A percentile compares a stretch with the other conserved stretches of the same genome.
Evolutionary conservation across 2,797 vertebrate species (phyloP).

Genomic region (Intellagama lesueurii): DNA sequence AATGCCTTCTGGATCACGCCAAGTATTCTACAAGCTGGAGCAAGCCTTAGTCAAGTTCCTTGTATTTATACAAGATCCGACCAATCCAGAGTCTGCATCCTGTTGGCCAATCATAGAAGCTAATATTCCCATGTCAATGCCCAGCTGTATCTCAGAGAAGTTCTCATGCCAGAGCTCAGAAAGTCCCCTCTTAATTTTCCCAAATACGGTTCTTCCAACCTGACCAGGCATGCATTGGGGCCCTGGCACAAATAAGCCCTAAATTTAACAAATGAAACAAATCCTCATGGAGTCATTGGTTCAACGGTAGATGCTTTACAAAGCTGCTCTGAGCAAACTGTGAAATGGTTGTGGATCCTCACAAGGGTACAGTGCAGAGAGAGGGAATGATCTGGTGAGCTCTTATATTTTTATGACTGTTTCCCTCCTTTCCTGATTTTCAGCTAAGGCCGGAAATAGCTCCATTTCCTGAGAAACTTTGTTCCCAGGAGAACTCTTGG

Average conservation of each 20-base stretch:
- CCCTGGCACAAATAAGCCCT: background rate
- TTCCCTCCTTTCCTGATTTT: slow-evolving; percentile 70
- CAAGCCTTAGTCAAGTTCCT: background rate
- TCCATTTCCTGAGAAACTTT: slow-evolving; percentile 71
- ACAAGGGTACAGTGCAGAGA: background rate
- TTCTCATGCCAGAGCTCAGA: background rate
- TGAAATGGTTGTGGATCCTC: background rate
- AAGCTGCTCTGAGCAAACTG: background rate
- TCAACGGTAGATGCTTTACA: background rate
- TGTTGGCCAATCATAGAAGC: background rate
- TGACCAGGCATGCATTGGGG: background rate
- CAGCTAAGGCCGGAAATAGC: slow-evolving; percentile 67
- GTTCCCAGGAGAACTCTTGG: slow-evolving; percentile 57
- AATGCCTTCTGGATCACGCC: background rate
- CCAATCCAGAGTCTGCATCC: background rate
- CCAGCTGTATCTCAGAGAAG: background rate
- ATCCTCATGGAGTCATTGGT: accelerated
- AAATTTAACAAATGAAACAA: background rate
- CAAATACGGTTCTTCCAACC: background rate
- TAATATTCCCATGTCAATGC: background rate
- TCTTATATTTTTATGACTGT: slow-evolving; percentile 53
- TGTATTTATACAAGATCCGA: background rate
- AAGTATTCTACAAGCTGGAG: background rate
- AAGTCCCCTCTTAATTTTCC: background rate
- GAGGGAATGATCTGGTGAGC: slow-evolving; percentile 48